Conservation (phyloP, 2,888 invertebrate species). For the Lathronympha strigana region DNA sequence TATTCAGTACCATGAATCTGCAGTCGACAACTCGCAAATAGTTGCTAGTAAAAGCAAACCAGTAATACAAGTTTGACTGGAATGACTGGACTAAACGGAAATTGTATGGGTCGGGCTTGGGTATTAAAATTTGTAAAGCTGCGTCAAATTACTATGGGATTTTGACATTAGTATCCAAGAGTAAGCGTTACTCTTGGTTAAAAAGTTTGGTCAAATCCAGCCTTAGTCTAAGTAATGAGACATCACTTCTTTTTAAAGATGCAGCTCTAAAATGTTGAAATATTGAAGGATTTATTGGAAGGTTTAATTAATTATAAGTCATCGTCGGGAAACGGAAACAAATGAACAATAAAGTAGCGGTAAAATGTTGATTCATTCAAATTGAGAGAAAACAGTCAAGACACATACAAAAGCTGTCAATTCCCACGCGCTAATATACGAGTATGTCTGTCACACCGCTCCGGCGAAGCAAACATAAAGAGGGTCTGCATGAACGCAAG, state of each 20-base stretch:
- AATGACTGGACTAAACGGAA: constrained; percentile 39
- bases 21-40: constrained; percentile 34
- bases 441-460: constrained; percentile 52
- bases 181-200: too few species aligned
- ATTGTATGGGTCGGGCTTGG: constrained; percentile 19
- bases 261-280: constrained; percentile 4
- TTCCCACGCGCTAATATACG: constrained; percentile 52
- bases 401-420: constrained; percentile 45
- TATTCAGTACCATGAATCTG: constrained; percentile 25
- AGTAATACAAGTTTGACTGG: constrained; percentile 42
- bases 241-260: too few species aligned
- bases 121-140: constrained; percentile 39
- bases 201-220: too few species aligned
- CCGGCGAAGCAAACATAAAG: constrained; percentile 33
- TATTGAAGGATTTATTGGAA: neutral
- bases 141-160: too few species aligned
- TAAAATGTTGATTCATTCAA: constrained; percentile 36
- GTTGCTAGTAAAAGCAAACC: constrained; percentile 41
- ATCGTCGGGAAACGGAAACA: constrained; percentile 3
- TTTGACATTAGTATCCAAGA: too few species aligned
- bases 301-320: constrained; percentile 3
- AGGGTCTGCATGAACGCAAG: constrained; percentile 46
- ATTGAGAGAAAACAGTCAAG: constrained; percentile 37
- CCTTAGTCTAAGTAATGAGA: too few species aligned
- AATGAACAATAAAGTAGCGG: constrained; percentile 21